Conservation (phyloP, 2,888 invertebrate species). For the Perizoma affinitatum region DNA sequence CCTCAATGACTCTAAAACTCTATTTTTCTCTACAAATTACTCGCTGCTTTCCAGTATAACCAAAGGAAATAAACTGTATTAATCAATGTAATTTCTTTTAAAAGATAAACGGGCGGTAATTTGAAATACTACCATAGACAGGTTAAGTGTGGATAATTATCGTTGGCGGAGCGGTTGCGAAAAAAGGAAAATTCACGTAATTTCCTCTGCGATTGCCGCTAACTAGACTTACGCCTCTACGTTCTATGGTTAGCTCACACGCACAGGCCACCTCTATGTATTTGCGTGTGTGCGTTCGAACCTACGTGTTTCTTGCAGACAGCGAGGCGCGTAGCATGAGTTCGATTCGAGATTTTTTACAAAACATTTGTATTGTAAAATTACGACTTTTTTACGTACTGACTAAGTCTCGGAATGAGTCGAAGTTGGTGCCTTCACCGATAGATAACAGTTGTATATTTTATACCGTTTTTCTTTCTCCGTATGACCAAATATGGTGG, state of each 20-base stretch:
- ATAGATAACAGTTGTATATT: too few species aligned
- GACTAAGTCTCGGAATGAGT: background rate
- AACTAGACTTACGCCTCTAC: conserved; percentile 27
- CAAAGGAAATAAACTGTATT: conserved; percentile 6
- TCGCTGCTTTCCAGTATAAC: background rate
- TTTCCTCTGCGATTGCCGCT: conserved; percentile 42
- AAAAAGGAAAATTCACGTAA: conserved; percentile 57
- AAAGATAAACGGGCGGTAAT: conserved; percentile 20
- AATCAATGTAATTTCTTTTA: conserved; percentile 22
- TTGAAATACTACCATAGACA: conserved; percentile 32
- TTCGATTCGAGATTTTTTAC: conserved; percentile 22
- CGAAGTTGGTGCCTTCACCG: too few species aligned
- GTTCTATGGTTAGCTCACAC: conserved; percentile 31
- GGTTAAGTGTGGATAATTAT: conserved; percentile 42
- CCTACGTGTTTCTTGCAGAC: conserved; percentile 48
- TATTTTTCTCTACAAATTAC: too few species aligned
- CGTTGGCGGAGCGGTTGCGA: conserved; percentile 46
- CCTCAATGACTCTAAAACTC: too few species aligned
- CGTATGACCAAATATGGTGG: too few species aligned
- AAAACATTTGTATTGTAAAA: background rate
- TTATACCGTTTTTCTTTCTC: too few species aligned
- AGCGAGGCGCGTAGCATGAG: conserved; percentile 52
- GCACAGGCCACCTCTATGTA: conserved; percentile 22
- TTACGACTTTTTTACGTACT: background rate
- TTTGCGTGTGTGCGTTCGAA: conserved; percentile 33